Conservation (phyloP, 2,888 invertebrate genomes). For the Nudaria mundana region DNA sequence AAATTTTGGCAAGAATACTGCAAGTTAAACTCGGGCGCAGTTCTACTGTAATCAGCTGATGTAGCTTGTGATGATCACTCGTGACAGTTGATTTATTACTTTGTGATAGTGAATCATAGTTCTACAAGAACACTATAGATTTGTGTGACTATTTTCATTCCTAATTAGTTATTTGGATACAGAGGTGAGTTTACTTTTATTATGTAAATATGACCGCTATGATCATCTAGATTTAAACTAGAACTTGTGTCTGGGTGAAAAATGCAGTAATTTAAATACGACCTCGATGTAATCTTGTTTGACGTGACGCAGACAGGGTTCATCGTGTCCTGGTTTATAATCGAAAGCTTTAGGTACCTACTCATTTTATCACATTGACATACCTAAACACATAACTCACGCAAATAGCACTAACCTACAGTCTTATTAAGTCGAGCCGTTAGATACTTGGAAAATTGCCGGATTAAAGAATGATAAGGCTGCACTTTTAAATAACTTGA, state of each 20-base stretch:
- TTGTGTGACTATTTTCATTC: slow-evolving; percentile 38
- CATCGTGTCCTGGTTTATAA: slow-evolving; percentile 29
- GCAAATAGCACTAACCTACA: no score
- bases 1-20: slow-evolving; percentile 67
- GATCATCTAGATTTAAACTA: slow-evolving; percentile 19
- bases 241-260: slow-evolving; percentile 14
- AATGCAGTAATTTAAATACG: slow-evolving; percentile 32
- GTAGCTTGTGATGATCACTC: slow-evolving; percentile 56
- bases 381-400: no score
- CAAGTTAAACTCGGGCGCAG: slow-evolving; percentile 34
- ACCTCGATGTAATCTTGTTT: slow-evolving; percentile 36
- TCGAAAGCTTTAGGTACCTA: no score
- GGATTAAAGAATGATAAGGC: no score
- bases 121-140: slow-evolving; percentile 40
- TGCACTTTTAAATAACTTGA: no score
- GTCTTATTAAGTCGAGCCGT: no score
- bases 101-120: slow-evolving; percentile 51
- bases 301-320: slow-evolving; percentile 27
- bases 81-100: slow-evolving; percentile 47
- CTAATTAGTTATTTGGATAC: slow-evolving; percentile 41
- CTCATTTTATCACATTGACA: no score
- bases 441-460: no score
- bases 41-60: slow-evolving; percentile 45
- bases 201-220: slow-evolving; percentile 14
- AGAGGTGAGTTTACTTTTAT: slow-evolving; percentile 46